Evolutionary conservation across 2,797 vertebrate genomes (phyloP).

Genomic region (Geotrypetes seraphini): DNA sequence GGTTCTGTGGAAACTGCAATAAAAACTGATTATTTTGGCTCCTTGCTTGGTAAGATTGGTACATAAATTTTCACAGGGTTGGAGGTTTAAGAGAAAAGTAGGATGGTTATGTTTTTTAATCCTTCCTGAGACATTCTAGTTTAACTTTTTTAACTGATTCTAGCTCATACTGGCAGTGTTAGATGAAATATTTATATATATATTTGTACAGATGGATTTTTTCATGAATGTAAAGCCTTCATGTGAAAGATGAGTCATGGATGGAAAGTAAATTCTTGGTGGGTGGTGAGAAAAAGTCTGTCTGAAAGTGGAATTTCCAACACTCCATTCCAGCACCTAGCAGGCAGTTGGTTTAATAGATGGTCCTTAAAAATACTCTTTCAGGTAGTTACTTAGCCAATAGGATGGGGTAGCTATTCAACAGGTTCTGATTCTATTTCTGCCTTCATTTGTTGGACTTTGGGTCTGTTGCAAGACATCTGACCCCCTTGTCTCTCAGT

Average conservation of each 20-base stretch:
- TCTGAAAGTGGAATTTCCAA: slow-evolving; percentile 29
- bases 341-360: slow-evolving; percentile 22
- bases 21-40: slow-evolving; percentile 15
- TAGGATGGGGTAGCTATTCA: too few relatives aligned
- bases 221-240: slow-evolving; percentile 19
- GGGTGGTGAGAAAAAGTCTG: slow-evolving; percentile 22
- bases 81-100: slow-evolving; percentile 23
- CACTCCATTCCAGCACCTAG: slow-evolving; percentile 2
- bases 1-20: slow-evolving; percentile 29
- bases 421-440: too few relatives aligned
- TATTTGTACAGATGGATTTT: neutral
- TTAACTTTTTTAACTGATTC: slow-evolving; percentile 23
- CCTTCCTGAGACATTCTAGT: too few relatives aligned
- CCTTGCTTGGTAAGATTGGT: slow-evolving; percentile 22
- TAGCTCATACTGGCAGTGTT: slow-evolving; percentile 1
- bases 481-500: too few relatives aligned
- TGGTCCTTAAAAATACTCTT: slow-evolving; percentile 28
- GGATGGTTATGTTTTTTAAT: too few relatives aligned
- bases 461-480: too few relatives aligned
- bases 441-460: too few relatives aligned
- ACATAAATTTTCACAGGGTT: slow-evolving; percentile 24
- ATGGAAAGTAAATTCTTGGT: slow-evolving; percentile 17
- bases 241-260: slow-evolving; percentile 27
- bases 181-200: slow-evolving; percentile 13
- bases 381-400: slow-evolving; percentile 14